Conservation (phyloP, 2,888 invertebrate species). For the Amiota mariae region DNA sequence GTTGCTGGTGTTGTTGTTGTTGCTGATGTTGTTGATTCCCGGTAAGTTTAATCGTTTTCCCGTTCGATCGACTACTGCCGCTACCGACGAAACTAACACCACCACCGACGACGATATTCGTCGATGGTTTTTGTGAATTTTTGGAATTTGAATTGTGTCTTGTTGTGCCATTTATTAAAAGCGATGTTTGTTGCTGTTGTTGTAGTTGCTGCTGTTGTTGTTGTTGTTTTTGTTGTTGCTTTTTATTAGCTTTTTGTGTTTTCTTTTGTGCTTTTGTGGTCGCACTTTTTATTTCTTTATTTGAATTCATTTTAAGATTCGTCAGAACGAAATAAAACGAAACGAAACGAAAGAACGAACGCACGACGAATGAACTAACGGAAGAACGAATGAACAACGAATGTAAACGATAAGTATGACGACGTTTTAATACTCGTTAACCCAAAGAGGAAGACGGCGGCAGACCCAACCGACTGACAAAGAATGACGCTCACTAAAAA, state of each 20-base stretch:
- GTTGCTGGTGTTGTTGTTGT: slow-evolving; percentile 73
- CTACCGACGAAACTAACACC: background rate
- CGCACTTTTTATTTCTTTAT: slow-evolving; percentile 64
- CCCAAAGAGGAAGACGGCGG: slow-evolving; percentile 33
- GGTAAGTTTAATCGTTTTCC: slow-evolving; percentile 70
- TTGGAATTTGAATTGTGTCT: slow-evolving; percentile 24
- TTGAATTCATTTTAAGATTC: slow-evolving; percentile 58
- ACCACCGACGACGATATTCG: background rate
- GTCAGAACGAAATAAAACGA: slow-evolving; percentile 8
- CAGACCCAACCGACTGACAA: background rate
- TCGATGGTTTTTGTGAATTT: slow-evolving; percentile 10
- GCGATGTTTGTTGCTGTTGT: background rate
- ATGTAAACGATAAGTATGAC: background rate
- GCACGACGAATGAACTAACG: background rate
- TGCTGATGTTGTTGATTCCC: slow-evolving; percentile 66
- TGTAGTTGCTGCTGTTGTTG: slow-evolving; percentile 44
- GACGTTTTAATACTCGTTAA: background rate
- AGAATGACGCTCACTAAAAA: background rate
- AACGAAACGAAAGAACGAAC: background rate
- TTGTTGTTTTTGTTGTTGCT: slow-evolving; percentile 57
- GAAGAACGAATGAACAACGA: too few species aligned
- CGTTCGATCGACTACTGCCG: slow-evolving; percentile 24
- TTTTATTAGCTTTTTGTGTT: slow-evolving; percentile 69
- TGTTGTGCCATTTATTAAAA: slow-evolving; percentile 16
- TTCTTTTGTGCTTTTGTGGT: slow-evolving; percentile 73